Base-by-base conservation (phyloP, 2,113 vertebrate genomes). In the Panthera leo region DNA sequence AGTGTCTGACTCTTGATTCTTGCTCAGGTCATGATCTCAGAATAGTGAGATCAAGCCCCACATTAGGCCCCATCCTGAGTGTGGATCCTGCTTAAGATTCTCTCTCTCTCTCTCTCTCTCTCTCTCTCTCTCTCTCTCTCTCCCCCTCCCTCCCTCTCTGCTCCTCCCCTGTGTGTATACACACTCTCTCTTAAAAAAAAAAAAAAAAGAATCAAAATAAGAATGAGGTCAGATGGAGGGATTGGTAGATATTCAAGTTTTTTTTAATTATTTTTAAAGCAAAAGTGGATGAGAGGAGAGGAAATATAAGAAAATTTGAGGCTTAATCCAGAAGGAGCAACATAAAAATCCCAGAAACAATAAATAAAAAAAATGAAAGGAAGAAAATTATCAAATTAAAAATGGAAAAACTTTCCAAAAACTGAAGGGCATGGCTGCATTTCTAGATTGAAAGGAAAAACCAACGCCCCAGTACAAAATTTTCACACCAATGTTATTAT, bases 301-400 rank as follows among this genome's bases (percentile, higher is more conserved):
- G 53, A 67, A 79, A 95, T 34, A 31, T 39, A 65, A 61, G 31
- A 83, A 82, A 94, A 42, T 61, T 51, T 12, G n/a, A 71, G 5
- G 4, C 39, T 91, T 78, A 63, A 85, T 48, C 9, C 36, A 84
- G 34, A 65, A 89, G 5, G 2, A 27, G 5, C 53, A 79, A 39
- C 3, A 71, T 25, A 89, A 67, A 89, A 76, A 45, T 68, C 18
- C 11, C 31, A 95, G 29, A 55, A 88, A 80, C 18, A 84, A 71
- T 80, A 16, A 36, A 73, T 42, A 27, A 80, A 95, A 21, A 87
- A 48, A 68, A 71, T 25, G 4, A 13, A 63, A 85, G 45, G 21
- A 75, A 95, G 42, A 80, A 89, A 95, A 70, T 85, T n/a, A 79
- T 65, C 82, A 96, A 75, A 63, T 92, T 89, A 3, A 76, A 89